Conservation (phyloP, 2,113 vertebrate species). For the Plectropomus leopardus region DNA sequence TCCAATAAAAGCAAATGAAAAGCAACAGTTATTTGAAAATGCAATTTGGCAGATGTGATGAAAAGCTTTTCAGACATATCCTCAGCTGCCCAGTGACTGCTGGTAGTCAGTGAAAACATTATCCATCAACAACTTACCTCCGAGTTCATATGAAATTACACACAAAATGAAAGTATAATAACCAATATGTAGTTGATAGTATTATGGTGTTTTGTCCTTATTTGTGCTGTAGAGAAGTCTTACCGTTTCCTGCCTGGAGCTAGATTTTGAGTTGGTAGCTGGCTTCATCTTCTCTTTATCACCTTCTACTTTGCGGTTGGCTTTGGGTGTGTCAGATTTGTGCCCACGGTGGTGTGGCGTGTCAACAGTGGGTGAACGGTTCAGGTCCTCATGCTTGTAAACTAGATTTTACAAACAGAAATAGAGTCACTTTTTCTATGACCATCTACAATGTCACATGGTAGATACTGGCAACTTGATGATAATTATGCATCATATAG, state of each 20-base stretch:
- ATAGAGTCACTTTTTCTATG: not conserved
- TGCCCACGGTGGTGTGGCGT: conserved; percentile 70
- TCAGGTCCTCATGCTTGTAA: conserved; percentile 79
- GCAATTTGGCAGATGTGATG: conserved; percentile 6
- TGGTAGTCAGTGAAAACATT: not conserved
- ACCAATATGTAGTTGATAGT: not conserved
- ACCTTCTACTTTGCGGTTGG: conserved; percentile 81
- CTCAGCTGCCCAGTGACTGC: not conserved
- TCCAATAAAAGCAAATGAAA: conserved; percentile 22
- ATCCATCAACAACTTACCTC: not conserved
- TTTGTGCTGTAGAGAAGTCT: conserved; percentile 17
- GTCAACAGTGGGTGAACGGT: conserved; percentile 15
- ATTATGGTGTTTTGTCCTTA: not conserved
- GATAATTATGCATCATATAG: not conserved
- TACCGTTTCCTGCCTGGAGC: conserved; percentile 71
- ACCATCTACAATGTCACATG: not conserved
- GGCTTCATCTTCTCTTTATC: conserved; percentile 81
- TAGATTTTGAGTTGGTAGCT: conserved; percentile 54
- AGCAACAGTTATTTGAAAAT: not conserved
- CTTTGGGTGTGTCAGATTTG: conserved; percentile 79
- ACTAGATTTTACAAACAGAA: conserved; percentile 29
- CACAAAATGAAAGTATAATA: not conserved
- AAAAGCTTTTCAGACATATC: not conserved
- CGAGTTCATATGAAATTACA: not conserved
- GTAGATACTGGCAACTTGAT: not conserved